Evolutionary conservation across 1,140 invertebrate genomes (phyloP).

Genomic region (Eumaeus atala): DNA sequence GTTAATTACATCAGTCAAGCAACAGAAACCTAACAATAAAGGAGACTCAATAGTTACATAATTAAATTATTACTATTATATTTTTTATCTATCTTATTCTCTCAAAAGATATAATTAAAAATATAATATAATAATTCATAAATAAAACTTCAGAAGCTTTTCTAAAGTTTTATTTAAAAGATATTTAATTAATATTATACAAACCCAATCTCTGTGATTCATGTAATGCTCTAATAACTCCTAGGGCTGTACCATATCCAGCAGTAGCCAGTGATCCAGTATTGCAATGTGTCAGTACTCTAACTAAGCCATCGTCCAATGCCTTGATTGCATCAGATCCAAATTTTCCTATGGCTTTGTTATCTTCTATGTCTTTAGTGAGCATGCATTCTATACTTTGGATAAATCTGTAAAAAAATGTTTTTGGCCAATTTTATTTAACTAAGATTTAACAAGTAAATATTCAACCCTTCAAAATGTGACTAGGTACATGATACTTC

Average conservation of each 20-base stretch:
- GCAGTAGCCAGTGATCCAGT: constrained; percentile 97
- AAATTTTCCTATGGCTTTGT: constrained; percentile 87
- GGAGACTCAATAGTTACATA: no score
- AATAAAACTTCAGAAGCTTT: no score
- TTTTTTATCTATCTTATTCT: no score
- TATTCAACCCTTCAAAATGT: background rate
- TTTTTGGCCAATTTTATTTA: background rate
- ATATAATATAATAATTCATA: no score
- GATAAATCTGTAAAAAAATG: constrained; percentile 78
- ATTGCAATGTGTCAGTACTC: constrained; percentile 96
- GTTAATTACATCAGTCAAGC: no score
- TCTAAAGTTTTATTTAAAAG: no score
- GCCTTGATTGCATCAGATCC: constrained; percentile 84
- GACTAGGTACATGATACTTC: background rate
- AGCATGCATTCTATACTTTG: constrained; percentile 86
- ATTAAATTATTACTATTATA: no score
- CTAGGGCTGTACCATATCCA: constrained; percentile 97
- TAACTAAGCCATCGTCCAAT: constrained; percentile 75
- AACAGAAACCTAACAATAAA: no score
- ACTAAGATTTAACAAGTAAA: background rate
- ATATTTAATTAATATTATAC: constrained; percentile 15
- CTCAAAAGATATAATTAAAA: no score
- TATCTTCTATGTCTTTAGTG: constrained; percentile 88
- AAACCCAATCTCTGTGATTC: constrained; percentile 83
- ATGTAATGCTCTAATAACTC: constrained; percentile 90